These are phyloP conservation scores for Drepana arcuata DNA, from an alignment of 1,140 invertebrate genomes.

Conservation along the genomic window DNA sequence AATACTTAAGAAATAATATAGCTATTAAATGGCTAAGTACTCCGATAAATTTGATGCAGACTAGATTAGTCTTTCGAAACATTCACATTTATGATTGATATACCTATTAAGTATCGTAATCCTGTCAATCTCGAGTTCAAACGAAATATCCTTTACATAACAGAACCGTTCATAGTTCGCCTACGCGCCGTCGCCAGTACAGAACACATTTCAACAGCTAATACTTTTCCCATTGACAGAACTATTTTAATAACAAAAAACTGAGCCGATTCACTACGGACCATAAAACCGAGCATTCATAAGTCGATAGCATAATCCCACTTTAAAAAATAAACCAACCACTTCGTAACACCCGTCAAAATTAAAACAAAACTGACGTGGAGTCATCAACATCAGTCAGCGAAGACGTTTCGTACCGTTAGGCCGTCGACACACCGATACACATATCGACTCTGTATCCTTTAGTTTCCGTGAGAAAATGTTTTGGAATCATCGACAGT, in stretches of 20 bases:
- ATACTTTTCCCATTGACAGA: constrained; percentile 23
- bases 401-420: constrained; percentile 27
- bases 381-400: constrained; percentile 40
- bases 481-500: constrained; percentile 23
- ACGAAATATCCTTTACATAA: not conserved
- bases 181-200: constrained; percentile 5
- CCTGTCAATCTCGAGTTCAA: not conserved
- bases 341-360: constrained; percentile 34
- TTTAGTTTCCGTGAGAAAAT: constrained; percentile 51
- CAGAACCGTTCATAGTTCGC: not conserved
- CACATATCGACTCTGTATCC: constrained; percentile 24
- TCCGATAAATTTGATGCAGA: too few relatives aligned
- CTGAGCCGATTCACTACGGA: constrained; percentile 37
- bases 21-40: too few relatives aligned
- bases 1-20: too few relatives aligned
- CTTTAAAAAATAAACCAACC: constrained; percentile 37
- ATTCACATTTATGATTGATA: not conserved
- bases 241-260: constrained; percentile 37
- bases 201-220: constrained; percentile 1
- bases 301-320: constrained; percentile 44
- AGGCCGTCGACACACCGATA: constrained; percentile 18
- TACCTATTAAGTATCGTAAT: not conserved
- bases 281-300: constrained; percentile 43
- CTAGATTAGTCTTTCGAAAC: too few relatives aligned
- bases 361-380: constrained; percentile 36